Evolutionary conservation across 23 tunicate species (phyloP), one percentile per base, ranked within the genome.

Genomic region (Clavelina lepadiformis): DNA sequence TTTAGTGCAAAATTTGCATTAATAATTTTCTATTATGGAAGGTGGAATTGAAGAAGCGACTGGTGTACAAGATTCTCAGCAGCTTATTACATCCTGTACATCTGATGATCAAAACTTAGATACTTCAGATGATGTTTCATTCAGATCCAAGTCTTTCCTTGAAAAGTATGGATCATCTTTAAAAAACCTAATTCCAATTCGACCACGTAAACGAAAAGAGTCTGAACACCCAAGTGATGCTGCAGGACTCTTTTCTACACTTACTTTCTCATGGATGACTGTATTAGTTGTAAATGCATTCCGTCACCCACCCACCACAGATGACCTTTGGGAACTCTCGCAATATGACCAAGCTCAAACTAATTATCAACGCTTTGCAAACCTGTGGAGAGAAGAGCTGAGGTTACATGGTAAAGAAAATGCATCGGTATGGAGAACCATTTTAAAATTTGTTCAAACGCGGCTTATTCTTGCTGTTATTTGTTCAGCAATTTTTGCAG

Each of bases 191-290:
- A 56, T 86, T 26, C 95, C 95, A 11, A 51, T 71, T 55, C 61
- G 95, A 22, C 75, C 75, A 11, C 59, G 33, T 58, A 34, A 58
- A 1, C 46, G 49, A 21, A 37, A 41, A 31, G 13, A 56, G 5
- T n/a, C 67, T 7, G 51, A 46, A 33, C 85, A 86, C 27, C 95
- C 95, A 4, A 63, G 46, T 47, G 95, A 86, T 59, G 58, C 65
- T 15, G 95, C 95, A 5, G 95, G 95, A 13, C 47, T 72, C n/a
- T 46, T 78, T 51, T 86, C 95, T 5, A 86, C 82, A 6, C 24
- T 78, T 8, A 56, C 77, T 0, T 86, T 77, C 53, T 86, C 85
- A 0, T 86, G 95, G 95, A 23, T 86, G 22, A 71, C 85, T n/a
- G 68, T 35, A 19, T 57, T 86, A 34, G 64, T 86, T n/a, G 77